These are phyloP conservation scores for Catharus bicknelli DNA, from an alignment of 2,113 vertebrate species.

Conservation along the genomic window DNA sequence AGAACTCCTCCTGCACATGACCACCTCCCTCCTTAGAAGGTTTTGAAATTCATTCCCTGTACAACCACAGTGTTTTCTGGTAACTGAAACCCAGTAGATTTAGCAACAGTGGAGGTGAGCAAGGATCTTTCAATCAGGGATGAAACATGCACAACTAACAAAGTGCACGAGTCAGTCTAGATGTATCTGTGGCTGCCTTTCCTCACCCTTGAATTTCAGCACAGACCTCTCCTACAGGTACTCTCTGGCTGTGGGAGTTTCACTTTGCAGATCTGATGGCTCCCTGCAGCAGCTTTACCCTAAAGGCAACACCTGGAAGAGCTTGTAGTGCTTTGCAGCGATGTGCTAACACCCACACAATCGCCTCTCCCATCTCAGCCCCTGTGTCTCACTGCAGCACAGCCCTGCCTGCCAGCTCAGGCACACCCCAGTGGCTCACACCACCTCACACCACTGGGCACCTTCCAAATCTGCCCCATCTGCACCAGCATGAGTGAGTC, in stretches of 20 bases:
- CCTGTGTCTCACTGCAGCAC: background rate
- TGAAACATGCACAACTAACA: background rate
- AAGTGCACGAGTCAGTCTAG: background rate
- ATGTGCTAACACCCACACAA: constrained; percentile 21
- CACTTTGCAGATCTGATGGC: constrained; percentile 21
- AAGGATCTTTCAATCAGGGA: background rate
- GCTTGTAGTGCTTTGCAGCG: background rate
- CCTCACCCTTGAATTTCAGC: constrained; percentile 31
- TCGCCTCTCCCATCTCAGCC: background rate
- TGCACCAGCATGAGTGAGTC: background rate
- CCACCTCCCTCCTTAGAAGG: background rate
- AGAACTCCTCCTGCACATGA: background rate
- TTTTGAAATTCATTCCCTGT: background rate
- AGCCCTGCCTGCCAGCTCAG: constrained; percentile 4
- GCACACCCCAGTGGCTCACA: background rate
- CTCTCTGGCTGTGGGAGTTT: constrained; percentile 39
- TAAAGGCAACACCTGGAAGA: constrained; percentile 46
- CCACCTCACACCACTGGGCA: background rate
- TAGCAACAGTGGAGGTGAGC: background rate
- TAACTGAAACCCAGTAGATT: background rate
- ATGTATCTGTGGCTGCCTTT: background rate
- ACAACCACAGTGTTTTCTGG: background rate
- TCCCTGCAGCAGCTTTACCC: constrained; percentile 49
- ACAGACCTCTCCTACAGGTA: constrained; percentile 2
- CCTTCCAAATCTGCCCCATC: background rate